Percentiles rank a stretch among this genome's conserved stretches.
Conservation (phyloP, 2,888 invertebrate species). For the Drosophila phalerata region DNA sequence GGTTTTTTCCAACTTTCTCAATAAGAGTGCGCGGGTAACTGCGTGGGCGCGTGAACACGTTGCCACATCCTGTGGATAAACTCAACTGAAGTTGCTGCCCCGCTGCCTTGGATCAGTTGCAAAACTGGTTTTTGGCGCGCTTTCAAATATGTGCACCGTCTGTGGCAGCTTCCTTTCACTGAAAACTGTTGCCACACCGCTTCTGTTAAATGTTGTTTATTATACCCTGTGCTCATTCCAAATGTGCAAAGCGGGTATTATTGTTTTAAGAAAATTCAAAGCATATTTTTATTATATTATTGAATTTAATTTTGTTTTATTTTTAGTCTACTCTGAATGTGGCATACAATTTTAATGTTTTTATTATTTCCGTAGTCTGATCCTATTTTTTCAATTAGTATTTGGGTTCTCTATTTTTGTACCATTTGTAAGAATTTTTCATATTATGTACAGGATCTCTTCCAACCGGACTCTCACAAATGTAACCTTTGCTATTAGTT, state of each 20-base stretch:
- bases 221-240: background rate
- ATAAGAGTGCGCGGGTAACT: conserved; percentile 31
- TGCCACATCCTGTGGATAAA: conserved; percentile 66
- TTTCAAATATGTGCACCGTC: conserved; percentile 44
- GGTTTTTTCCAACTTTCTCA: conserved; percentile 63
- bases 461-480: background rate
- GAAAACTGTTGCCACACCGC: conserved; percentile 37
- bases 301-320: no score
- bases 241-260: background rate
- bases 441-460: background rate
- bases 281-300: no score
- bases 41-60: conserved; percentile 70
- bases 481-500: background rate
- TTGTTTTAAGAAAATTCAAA: background rate
- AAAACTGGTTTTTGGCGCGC: conserved; percentile 76
- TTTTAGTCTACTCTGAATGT: no score
- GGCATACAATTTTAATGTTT: no score
- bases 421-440: no score
- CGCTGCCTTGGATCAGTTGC: conserved; percentile 41
- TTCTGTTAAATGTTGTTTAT: conserved; percentile 5
- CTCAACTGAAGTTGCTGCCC: conserved; percentile 26
- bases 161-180: conserved; percentile 61
- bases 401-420: no score
- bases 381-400: no score
- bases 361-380: no score